Evolutionary conservation across 2,888 invertebrate species (phyloP).

Genomic region (Rhabditophanes sp.): DNA sequence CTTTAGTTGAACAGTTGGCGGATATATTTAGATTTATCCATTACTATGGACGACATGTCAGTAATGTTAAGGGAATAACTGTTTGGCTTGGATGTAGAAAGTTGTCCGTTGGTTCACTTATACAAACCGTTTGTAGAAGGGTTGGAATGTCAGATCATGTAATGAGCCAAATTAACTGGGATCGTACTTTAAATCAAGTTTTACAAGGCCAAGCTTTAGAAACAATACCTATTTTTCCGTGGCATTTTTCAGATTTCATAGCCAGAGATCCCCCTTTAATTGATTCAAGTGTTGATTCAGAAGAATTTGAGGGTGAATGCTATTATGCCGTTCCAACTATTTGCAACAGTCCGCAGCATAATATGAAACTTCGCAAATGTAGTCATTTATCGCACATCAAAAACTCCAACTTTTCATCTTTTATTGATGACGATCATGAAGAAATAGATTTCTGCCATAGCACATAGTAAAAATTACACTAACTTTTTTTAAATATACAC

Average conservation of each 20-base stretch:
- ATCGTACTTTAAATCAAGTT: conserved; percentile 26
- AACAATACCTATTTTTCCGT: conserved; percentile 33
- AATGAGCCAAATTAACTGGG: conserved; percentile 37
- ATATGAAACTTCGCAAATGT: too few species aligned
- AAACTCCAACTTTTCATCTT: too few species aligned
- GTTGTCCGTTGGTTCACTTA: conserved; percentile 30
- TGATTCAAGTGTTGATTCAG: conserved; percentile 34
- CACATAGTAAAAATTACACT: too few species aligned
- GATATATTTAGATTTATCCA: conserved; percentile 39
- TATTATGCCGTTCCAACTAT: conserved; percentile 11
- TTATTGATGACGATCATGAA: too few species aligned
- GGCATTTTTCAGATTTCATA: conserved; percentile 38
- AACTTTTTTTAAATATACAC: too few species aligned
- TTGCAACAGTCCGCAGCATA: conserved; percentile 13
- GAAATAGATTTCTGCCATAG: too few species aligned
- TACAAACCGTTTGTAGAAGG: conserved; percentile 35
- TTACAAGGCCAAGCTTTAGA: conserved; percentile 22
- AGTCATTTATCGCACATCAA: too few species aligned
- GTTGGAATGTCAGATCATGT: conserved; percentile 38
- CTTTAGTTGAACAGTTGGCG: conserved; percentile 35
- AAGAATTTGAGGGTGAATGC: conserved; percentile 18
- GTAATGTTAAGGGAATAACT: conserved; percentile 36
- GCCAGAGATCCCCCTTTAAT: conserved; percentile 39
- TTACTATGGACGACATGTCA: conserved; percentile 37
- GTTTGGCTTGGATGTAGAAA: conserved; percentile 37